Evolutionary conservation across 2,888 invertebrate genomes (phyloP), one percentile per base, ranked within the genome.

Genomic region (Gisinianus flammeolus): DNA sequence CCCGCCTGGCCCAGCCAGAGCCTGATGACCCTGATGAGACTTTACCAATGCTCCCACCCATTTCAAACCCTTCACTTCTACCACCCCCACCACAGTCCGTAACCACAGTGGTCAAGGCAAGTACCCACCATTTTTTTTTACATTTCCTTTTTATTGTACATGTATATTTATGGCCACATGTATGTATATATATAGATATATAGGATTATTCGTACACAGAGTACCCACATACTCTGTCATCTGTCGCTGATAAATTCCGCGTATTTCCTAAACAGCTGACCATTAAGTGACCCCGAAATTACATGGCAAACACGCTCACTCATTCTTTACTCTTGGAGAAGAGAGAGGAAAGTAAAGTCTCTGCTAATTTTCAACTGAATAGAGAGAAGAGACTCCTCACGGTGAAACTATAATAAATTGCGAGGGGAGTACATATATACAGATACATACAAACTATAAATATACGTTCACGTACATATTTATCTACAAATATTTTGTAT

Each of bases 41-140:
- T 19, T 83, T 84, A 31, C 84, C 83, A 83, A 82, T 82, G 71
- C 81, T 89, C 88, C 89, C 89, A 88, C 89, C 89, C 87, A 74
- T 84, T 79, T 82, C 83, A 82, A 88, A 86, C 82, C 86, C 87
- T 87, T 87, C 86, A 88, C 87, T 85, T 83, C 75, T 85, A 79
- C 84, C 82, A 81, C 81, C 81, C 80, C 87, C 89, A 88, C 88
- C 88, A 88, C 76, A 80, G 81, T 79, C 81, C 28, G 82, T 83
- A 52, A 79, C 81, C 44, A 82, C 83, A 10, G 87, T 85, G 79
- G 85, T 85, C 64, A 85, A 85, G 84, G 85, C 79, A 80, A 79
- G 82, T 70, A 28, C 28, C 3, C 12, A 6, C n/a, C 22, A 22
- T 12, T 22, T 58, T 26, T 62, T 24, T 26, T 62, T 12, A 62